Conservation (phyloP, 1,140 invertebrate genomes). For the Leptestheria dahalacensis region DNA sequence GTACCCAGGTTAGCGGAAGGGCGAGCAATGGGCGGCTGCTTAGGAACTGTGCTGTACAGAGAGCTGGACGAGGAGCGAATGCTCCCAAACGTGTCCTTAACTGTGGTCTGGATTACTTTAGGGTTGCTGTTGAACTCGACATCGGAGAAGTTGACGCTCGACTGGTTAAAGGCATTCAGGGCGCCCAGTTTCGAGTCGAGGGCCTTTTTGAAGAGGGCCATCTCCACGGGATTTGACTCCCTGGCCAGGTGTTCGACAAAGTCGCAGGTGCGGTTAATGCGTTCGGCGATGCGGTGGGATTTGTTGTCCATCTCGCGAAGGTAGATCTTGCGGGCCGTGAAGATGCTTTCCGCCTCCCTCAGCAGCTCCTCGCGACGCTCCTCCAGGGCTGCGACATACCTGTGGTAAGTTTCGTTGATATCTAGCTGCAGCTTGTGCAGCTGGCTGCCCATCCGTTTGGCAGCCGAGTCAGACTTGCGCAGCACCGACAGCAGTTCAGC, state of each 20-base stretch:
- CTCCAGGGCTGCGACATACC: constrained; percentile 86
- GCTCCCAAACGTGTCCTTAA: constrained; percentile 90
- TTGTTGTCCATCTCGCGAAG: constrained; percentile 74
- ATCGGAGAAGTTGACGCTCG: constrained; percentile 52
- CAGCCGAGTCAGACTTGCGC: constrained; percentile 21
- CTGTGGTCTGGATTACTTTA: constrained; percentile 72
- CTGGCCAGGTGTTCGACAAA: constrained; percentile 84
- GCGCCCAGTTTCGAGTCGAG: constrained; percentile 78
- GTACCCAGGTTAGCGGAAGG: constrained; percentile 28
- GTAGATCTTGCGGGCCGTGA: constrained; percentile 67
- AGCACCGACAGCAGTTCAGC: constrained; percentile 25
- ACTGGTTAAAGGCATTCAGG: constrained; percentile 67
- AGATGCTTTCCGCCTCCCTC: constrained; percentile 86
- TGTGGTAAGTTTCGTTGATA: constrained; percentile 72
- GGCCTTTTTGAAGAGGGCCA: constrained; percentile 84
- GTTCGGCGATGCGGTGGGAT: constrained; percentile 83
- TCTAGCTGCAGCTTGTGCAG: constrained; percentile 27
- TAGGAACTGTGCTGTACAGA: constrained; percentile 27
- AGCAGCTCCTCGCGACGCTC: constrained; percentile 83
- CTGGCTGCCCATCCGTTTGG: constrained; percentile 19
- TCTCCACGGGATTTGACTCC: constrained; percentile 71
- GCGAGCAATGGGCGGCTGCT: constrained; percentile 71
- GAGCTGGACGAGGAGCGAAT: constrained; percentile 73
- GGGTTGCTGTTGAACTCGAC: constrained; percentile 96
- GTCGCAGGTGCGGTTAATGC: constrained; percentile 81